Evolutionary conservation across 2,113 vertebrate species (phyloP), one percentile per base, ranked within the genome.

Genomic region (Barbus barbus): DNA sequence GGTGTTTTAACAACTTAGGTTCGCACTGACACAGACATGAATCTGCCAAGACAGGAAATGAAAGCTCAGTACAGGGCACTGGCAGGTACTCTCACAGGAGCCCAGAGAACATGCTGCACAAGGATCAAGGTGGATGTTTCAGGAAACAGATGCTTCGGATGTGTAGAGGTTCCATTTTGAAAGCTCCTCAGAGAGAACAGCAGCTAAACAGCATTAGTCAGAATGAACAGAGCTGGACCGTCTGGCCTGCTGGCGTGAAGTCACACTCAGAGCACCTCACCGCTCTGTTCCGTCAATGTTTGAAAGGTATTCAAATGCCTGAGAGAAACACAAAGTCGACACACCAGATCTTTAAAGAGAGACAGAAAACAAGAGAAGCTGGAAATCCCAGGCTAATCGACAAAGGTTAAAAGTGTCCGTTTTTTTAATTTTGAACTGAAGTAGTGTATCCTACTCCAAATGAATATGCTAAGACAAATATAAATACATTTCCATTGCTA

Each of bases 1-100:
- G 65, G 75, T 80, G 73, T 61, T 60, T 69, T 56, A 46, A 53
- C 61, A 78, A 63, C 75, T 82, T 31, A 26, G 74, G 84, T 63
- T 87, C 83, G 51, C 85, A 76, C 77, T 75, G 75, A 84, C 79
- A 89, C 87, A 77, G 86, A 82, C 83, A 67, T n/a, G n/a, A n/a
- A 85, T 69, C 51, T 38, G 73, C 72, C 26, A 31, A 76, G 88
- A 84, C 84, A 89, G 87, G 87, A 92, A 91, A 91, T 89, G 9
- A 89, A 88, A 85, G 83, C 78, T 84, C 85, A 75, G 61, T 77
- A 65, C 85, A 63, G 75, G 44, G 86, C 48, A 31, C 74, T 83
- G 82, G 72, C 82, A 48, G 84, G 81, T 82, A 38, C 38, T 79
- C 87, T 88, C 88, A 13, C 67, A 71, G 86, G 80, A 85, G 79